Conservation (phyloP, 2,888 invertebrate species). For the Leptinotarsa tumamoca region DNA sequence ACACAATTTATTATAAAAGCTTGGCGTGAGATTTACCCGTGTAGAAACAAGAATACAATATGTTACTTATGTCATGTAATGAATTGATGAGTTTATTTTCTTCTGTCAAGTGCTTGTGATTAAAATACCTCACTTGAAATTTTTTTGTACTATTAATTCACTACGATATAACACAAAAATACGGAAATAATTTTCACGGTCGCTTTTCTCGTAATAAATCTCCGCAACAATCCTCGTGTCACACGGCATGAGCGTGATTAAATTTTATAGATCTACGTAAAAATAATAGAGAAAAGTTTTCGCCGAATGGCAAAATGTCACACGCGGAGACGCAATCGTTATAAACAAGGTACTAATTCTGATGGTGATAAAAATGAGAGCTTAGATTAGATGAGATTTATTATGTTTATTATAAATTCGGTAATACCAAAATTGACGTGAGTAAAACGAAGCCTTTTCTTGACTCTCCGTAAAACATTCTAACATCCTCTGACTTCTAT, state of each 20-base stretch:
- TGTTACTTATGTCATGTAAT: too few relatives aligned
- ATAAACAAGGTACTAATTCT: background rate
- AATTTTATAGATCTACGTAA: background rate
- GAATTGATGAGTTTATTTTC: too few relatives aligned
- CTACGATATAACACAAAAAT: background rate
- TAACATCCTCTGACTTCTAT: too few relatives aligned
- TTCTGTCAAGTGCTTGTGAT: too few relatives aligned
- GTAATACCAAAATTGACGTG: background rate
- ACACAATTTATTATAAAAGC: too few relatives aligned
- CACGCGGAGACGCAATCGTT: background rate
- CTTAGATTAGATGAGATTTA: background rate
- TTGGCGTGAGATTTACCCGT: too few relatives aligned
- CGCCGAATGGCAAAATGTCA: background rate
- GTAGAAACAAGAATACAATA: too few relatives aligned
- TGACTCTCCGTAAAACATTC: too few relatives aligned
- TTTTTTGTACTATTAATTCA: background rate
- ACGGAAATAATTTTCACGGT: conserved; percentile 1
- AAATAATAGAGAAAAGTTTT: background rate
- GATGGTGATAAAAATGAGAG: background rate
- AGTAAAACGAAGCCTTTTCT: background rate
- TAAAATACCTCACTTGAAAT: too few relatives aligned
- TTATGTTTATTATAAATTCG: background rate
- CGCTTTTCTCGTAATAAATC: conserved; percentile 6
- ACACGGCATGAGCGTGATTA: background rate
- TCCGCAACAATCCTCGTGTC: background rate